phyloP scores from a whole-genome alignment of 2,888 invertebrate genomes.

The Sarcophaga rosellei region DNA sequence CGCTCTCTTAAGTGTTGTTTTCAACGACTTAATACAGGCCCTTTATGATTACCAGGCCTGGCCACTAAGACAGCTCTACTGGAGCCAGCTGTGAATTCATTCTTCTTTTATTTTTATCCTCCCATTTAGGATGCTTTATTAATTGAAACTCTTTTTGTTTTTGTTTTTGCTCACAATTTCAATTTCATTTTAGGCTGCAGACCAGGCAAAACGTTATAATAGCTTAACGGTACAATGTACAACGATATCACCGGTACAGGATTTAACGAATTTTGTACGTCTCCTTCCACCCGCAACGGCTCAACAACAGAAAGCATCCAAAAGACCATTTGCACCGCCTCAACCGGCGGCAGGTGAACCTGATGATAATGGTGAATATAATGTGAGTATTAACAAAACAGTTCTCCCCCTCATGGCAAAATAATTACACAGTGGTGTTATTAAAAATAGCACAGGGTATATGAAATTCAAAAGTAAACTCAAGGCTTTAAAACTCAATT shows the following conservation, averaged over 20 bases:
- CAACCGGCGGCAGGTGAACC: constrained; percentile 83
- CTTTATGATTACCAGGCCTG: no score
- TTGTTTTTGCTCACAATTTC: neutral
- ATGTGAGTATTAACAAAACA: constrained; percentile 79
- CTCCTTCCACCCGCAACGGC: constrained; percentile 83
- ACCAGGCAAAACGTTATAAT: constrained; percentile 92
- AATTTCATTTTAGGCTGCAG: constrained; percentile 84
- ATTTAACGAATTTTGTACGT: constrained; percentile 87
- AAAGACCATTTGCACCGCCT: constrained; percentile 85
- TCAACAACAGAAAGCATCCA: constrained; percentile 81
- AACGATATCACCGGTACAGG: constrained; percentile 84
- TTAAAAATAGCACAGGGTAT: neutral
- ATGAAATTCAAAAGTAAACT: neutral
- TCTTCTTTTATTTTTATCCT: neutral
- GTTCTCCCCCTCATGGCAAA: neutral
- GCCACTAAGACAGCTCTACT: no score
- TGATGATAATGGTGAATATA: constrained; percentile 81
- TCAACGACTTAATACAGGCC: no score
- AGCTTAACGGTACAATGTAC: constrained; percentile 89
- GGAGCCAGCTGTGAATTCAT: neutral
- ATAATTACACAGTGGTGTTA: neutral
- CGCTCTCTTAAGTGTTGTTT: no score
- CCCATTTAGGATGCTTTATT: neutral
- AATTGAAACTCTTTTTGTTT: constrained; percentile 6
- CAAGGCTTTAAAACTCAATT: neutral